Conservation (phyloP, 2,888 invertebrate genomes). For the Pheosia tremula region DNA sequence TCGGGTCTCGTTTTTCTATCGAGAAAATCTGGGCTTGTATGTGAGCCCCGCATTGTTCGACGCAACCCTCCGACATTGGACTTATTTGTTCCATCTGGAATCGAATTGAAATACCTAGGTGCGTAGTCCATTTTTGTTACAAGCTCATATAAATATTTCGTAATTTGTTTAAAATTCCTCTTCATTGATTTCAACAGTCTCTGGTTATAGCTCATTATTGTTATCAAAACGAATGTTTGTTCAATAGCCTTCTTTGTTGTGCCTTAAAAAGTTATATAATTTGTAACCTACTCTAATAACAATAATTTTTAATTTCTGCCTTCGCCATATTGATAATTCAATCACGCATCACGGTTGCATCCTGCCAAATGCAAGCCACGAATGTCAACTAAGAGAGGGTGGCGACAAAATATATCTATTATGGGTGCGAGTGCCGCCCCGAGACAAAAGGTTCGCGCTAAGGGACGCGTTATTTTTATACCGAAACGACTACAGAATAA, state of each 20-base stretch:
- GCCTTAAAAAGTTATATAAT: not conserved
- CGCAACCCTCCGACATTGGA: constrained; percentile 40
- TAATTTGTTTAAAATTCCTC: no score
- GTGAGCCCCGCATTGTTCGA: constrained; percentile 41
- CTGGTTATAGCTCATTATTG: not conserved
- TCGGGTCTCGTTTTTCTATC: constrained; percentile 75
- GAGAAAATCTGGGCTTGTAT: constrained; percentile 68
- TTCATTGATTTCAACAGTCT: no score
- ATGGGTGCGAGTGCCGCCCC: constrained; percentile 62
- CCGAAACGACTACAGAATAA: constrained; percentile 74
- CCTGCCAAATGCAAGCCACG: constrained; percentile 75
- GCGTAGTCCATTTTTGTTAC: not conserved
- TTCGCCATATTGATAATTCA: constrained; percentile 62
- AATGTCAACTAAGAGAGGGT: constrained; percentile 77
- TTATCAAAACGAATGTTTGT: not conserved
- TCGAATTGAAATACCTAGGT: constrained; percentile 21
- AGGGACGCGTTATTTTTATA: constrained; percentile 81
- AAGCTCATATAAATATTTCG: no score
- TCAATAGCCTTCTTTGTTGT: not conserved
- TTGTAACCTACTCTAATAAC: constrained; percentile 1
- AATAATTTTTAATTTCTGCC: constrained; percentile 42
- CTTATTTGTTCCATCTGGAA: constrained; percentile 42
- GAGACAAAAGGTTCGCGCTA: constrained; percentile 73
- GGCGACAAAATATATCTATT: constrained; percentile 67
- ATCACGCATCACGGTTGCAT: constrained; percentile 79